A percentile compares a stretch with the other conserved stretches of the same genome.
These are phyloP conservation scores for Labroides dimidiatus DNA, from an alignment of 2,797 vertebrate genomes.

Conservation along the genomic window DNA sequence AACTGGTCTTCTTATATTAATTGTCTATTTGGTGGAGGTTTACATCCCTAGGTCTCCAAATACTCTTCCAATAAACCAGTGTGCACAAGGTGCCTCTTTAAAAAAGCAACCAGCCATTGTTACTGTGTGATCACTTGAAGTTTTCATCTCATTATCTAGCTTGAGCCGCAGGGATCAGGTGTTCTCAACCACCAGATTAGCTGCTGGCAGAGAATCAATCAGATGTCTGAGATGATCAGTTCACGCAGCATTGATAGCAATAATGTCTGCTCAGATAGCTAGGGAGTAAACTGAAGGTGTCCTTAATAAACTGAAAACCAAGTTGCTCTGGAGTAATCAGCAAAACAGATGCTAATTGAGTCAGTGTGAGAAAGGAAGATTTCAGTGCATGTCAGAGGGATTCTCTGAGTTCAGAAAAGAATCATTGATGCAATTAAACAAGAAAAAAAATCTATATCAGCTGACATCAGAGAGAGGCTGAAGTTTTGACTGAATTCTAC, in stretches of 20 bases:
- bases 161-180: slow-evolving; percentile 1
- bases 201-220: slow-evolving; percentile 40
- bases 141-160: neutral
- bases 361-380: slow-evolving; percentile 7
- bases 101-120: too few relatives aligned
- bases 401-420: neutral
- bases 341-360: slow-evolving; percentile 8
- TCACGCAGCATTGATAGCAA: neutral
- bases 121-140: neutral
- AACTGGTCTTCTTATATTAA: too few relatives aligned
- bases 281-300: slow-evolving; percentile 3
- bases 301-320: slow-evolving; percentile 18
- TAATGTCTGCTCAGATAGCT: slow-evolving; percentile 18
- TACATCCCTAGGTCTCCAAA: too few relatives aligned
- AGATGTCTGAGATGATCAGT: slow-evolving; percentile 28
- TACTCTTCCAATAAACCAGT: too few relatives aligned
- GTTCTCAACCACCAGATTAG: neutral
- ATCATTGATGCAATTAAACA: neutral
- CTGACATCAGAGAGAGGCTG: slow-evolving; percentile 64
- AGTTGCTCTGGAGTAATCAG: slow-evolving; percentile 21
- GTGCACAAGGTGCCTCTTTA: too few relatives aligned
- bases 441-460: neutral
- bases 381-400: neutral
- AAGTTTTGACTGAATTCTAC: slow-evolving; percentile 7
- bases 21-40: too few relatives aligned